Conservation (phyloP, 2,113 vertebrate genomes). For the Oryzias woworae region DNA sequence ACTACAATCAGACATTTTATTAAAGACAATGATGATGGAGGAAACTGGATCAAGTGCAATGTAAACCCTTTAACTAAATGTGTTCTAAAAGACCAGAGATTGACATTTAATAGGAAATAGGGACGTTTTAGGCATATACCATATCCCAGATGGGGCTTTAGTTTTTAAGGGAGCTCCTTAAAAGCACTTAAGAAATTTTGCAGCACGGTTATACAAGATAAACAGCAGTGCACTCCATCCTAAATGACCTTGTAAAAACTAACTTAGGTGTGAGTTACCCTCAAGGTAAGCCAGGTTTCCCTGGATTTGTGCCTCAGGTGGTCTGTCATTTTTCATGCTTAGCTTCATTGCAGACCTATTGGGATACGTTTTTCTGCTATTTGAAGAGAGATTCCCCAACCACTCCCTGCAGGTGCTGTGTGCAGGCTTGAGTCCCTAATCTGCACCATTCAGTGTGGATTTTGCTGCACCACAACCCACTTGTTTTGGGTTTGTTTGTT, state of each 20-base stretch:
- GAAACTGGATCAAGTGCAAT: conserved; percentile 64
- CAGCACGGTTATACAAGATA: conserved; percentile 46
- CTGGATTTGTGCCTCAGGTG: conserved; percentile 34
- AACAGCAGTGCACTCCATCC: conserved; percentile 41
- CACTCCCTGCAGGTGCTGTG: conserved; percentile 64
- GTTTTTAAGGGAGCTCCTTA: conserved; percentile 32
- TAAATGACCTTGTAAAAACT: conserved; percentile 59
- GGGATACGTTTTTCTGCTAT: conserved; percentile 43
- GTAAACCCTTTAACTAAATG: conserved; percentile 60
- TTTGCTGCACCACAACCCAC: conserved; percentile 30
- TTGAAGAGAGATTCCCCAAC: conserved; percentile 43
- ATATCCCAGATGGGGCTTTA: conserved; percentile 35
- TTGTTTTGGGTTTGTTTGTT: conserved; percentile 19
- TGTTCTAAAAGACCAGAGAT: conserved; percentile 36
- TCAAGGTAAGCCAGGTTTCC: conserved; percentile 30
- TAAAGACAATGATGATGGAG: conserved; percentile 47
- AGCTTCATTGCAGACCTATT: conserved; percentile 48
- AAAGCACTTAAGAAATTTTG: conserved; percentile 43
- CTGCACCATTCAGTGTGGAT: conserved; percentile 47
- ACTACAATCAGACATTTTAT: conserved; percentile 62
- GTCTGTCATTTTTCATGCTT: conserved; percentile 42
- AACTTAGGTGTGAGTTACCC: conserved; percentile 51
- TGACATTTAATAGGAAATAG: conserved; percentile 44
- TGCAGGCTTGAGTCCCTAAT: conserved; percentile 63
- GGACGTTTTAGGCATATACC: conserved; percentile 38